These are phyloP conservation scores for Hippopotamyrus pictus DNA, from an alignment of 2,797 vertebrate species.

Conservation along the genomic window DNA sequence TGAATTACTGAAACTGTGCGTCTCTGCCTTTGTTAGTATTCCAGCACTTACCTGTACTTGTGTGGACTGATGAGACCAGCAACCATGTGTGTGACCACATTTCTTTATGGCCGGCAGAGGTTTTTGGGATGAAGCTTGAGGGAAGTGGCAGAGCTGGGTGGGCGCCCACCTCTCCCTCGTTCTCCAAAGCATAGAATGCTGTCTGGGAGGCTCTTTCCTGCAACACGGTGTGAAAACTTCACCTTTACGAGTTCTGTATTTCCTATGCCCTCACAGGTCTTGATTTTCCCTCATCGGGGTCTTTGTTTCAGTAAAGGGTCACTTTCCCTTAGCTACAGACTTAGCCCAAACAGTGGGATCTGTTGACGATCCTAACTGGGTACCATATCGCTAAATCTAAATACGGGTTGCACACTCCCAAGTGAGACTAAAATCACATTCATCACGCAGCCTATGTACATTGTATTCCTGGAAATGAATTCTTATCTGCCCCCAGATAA, in stretches of 20 bases:
- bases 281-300: background rate
- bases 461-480: background rate
- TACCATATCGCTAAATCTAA: background rate
- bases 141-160: background rate
- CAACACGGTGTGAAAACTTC: background rate
- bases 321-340: background rate
- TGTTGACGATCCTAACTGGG: background rate
- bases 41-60: background rate
- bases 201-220: background rate
- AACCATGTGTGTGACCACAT: background rate
- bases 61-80: background rate
- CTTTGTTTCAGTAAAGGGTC: background rate
- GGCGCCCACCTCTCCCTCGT: background rate
- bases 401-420: background rate
- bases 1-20: background rate
- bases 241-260: background rate
- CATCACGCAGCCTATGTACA: background rate
- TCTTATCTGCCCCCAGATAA: background rate
- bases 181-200: constrained; percentile 14
- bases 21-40: background rate
- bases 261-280: background rate
- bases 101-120: background rate
- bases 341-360: background rate
- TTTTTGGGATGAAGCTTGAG: background rate
- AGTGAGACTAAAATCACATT: background rate